phyloP scores from a whole-genome alignment of 1,140 invertebrate genomes.

The Cydia fagiglandana region DNA sequence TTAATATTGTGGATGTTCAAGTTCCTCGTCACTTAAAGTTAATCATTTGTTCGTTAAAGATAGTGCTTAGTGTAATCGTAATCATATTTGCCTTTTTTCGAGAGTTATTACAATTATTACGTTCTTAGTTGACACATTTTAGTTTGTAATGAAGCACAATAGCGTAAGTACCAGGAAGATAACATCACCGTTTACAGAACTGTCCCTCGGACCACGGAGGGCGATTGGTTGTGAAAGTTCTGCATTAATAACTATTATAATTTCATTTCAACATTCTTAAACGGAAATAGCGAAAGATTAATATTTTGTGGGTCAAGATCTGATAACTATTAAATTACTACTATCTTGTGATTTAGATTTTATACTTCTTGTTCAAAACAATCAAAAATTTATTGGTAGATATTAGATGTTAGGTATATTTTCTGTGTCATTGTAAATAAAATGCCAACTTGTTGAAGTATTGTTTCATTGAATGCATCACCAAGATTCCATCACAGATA shows the following conservation, averaged over 20 bases:
- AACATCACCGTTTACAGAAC: constrained; percentile 37
- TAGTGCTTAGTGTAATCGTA: constrained; percentile 53
- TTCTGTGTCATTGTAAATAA: constrained; percentile 80
- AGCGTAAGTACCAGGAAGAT: constrained; percentile 60
- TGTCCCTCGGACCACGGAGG: constrained; percentile 40
- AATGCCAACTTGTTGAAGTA: constrained; percentile 78
- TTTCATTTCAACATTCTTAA: constrained; percentile 43
- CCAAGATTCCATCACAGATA: constrained; percentile 34
- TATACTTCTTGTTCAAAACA: constrained; percentile 79
- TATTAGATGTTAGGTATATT: constrained; percentile 79
- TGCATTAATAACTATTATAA: constrained; percentile 35
- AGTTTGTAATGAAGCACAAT: constrained; percentile 71
- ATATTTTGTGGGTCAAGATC: constrained; percentile 55
- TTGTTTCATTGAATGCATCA: constrained; percentile 59
- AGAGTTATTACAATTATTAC: constrained; percentile 58
- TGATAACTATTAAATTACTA: constrained; percentile 70
- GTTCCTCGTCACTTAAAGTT: constrained; percentile 63
- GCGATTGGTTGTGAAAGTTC: constrained; percentile 53
- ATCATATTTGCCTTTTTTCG: constrained; percentile 71
- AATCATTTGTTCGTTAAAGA: constrained; percentile 50
- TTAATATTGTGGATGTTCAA: constrained; percentile 54
- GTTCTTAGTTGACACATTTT: constrained; percentile 54
- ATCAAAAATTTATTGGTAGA: constrained; percentile 76
- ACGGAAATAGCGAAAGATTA: constrained; percentile 38
- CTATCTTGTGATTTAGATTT: constrained; percentile 78